Evolutionary conservation across 1,140 invertebrate species (phyloP).

Genomic region (Heliothis subflexa): DNA sequence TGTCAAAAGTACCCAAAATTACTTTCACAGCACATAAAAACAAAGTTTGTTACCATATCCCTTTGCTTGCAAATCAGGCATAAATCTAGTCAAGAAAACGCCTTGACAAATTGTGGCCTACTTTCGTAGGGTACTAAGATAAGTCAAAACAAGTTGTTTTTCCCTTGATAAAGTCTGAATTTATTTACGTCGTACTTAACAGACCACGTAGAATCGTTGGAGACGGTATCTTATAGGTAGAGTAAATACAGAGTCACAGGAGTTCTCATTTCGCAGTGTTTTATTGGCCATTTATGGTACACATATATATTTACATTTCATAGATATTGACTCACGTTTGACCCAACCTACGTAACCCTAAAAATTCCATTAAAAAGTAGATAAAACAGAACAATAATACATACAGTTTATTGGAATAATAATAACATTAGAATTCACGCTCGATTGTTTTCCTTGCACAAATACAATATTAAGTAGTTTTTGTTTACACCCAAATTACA

Average conservation of each 20-base stretch:
- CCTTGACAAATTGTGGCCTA: slow-evolving; percentile 16
- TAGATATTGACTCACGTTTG: not conserved
- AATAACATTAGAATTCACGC: too few species aligned
- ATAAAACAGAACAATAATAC: too few species aligned
- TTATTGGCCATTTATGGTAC: not conserved
- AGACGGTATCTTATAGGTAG: slow-evolving; percentile 7
- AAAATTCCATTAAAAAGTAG: too few species aligned
- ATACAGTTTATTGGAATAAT: too few species aligned
- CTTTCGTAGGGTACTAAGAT: not conserved
- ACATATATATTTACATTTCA: not conserved
- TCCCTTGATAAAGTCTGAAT: slow-evolving; percentile 2
- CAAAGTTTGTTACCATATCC: too few species aligned
- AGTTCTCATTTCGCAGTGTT: too few species aligned
- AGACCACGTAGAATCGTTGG: not conserved
- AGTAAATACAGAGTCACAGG: not conserved
- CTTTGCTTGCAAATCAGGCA: not conserved
- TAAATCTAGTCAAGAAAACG: slow-evolving; percentile 11
- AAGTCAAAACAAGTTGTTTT: slow-evolving; percentile 27
- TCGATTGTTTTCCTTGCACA: too few species aligned
- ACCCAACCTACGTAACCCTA: too few species aligned
- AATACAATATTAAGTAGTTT: too few species aligned
- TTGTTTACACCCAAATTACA: too few species aligned
- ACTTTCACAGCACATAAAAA: too few species aligned
- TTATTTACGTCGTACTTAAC: slow-evolving; percentile 3
- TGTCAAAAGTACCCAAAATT: too few species aligned